Percentiles rank a stretch among this genome's conserved stretches.
Evolutionary conservation across 2,888 invertebrate genomes (phyloP).

Genomic region (Acrocyrtus sp.): DNA sequence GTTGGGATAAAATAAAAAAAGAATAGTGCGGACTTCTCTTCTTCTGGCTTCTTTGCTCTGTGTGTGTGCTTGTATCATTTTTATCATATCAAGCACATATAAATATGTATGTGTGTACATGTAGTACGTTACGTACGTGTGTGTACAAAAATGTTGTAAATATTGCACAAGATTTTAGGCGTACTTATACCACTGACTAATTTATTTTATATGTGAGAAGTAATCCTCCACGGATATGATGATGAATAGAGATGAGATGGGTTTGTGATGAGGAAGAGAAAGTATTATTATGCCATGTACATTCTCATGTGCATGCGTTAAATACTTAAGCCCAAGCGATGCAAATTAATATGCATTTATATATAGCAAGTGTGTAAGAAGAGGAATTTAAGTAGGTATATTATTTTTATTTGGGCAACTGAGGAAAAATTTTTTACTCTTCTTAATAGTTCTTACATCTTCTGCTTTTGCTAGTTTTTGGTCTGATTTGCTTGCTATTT

Average conservation of each 20-base stretch:
- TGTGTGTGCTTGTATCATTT: background rate
- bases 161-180: slow-evolving; percentile 36
- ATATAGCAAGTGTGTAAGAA: background rate
- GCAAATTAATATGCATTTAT: too few relatives aligned
- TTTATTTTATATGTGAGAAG: background rate
- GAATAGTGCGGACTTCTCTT: background rate
- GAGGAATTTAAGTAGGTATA: slow-evolving; percentile 3
- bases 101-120: too few relatives aligned
- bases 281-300: slow-evolving; percentile 25
- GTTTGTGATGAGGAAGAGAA: slow-evolving; percentile 42
- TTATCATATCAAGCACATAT: too few relatives aligned
- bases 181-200: background rate
- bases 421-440: background rate
- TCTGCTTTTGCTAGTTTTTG: slow-evolving; percentile 1
- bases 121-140: slow-evolving; percentile 1
- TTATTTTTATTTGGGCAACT: slow-evolving; percentile 41
- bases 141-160: slow-evolving; percentile 35
- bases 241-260: too few relatives aligned
- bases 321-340: background rate
- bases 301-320: background rate
- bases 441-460: too few relatives aligned
- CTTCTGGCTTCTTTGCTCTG: too few relatives aligned
- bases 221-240: background rate
- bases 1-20: background rate
- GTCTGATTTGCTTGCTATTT: slow-evolving; percentile 11